These are phyloP conservation scores for Cyanistes caeruleus DNA, from an alignment of 2,113 vertebrate genomes.

Conservation along the genomic window DNA sequence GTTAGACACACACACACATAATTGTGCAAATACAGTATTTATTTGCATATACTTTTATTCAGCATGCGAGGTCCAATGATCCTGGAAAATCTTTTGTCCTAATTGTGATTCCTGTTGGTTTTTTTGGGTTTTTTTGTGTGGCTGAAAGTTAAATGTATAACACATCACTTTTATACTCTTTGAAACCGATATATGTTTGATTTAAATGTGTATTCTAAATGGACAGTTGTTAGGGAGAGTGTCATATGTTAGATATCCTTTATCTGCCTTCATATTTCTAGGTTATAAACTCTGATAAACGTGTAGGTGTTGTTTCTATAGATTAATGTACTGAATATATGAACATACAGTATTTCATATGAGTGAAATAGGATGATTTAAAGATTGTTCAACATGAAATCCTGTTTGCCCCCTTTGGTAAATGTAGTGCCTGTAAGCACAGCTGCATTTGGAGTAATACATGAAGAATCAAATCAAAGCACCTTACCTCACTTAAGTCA, in stretches of 20 bases:
- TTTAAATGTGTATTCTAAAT: background rate
- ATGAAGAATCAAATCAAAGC: background rate
- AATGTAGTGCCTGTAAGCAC: background rate
- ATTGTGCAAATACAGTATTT: background rate
- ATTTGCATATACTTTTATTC: background rate
- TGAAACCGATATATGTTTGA: background rate
- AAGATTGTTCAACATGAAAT: background rate
- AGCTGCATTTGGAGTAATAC: background rate
- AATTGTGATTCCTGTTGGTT: background rate
- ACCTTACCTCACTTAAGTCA: background rate
- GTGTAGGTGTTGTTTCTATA: background rate
- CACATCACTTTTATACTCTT: background rate
- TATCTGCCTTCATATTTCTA: background rate
- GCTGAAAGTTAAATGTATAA: background rate
- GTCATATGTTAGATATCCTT: background rate
- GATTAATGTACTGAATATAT: background rate
- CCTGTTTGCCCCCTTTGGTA: fast-evolving
- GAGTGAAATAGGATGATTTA: background rate
- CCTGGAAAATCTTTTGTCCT: background rate
- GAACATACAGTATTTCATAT: background rate
- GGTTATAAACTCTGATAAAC: background rate
- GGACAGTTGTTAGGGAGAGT: background rate
- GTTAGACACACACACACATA: background rate
- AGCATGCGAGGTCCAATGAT: background rate
- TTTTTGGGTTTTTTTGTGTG: background rate